These are phyloP conservation scores for Dermolepida albohirtum DNA, from an alignment of 2,888 invertebrate genomes.

Conservation along the genomic window DNA sequence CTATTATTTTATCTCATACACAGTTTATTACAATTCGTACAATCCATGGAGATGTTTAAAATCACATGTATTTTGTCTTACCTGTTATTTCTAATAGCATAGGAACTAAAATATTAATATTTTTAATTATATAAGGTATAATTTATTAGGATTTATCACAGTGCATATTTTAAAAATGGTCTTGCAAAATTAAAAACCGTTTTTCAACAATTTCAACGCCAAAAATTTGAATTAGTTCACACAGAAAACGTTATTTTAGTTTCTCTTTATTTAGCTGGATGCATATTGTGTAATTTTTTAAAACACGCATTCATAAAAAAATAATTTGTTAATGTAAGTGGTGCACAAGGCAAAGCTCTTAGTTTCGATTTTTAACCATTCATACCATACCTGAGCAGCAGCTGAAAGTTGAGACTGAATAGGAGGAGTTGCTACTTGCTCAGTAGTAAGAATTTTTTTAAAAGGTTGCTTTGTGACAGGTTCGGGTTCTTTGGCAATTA, in stretches of 20 bases:
- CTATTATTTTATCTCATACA: too few species aligned
- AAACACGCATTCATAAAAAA: too few species aligned
- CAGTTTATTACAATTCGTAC: too few species aligned
- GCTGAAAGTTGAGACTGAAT: constrained; percentile 29
- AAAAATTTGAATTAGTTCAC: constrained; percentile 26
- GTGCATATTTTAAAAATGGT: not conserved
- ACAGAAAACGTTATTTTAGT: constrained; percentile 14
- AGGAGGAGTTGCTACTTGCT: constrained; percentile 22
- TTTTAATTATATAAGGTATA: too few species aligned
- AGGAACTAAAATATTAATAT: too few species aligned
- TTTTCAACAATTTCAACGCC: constrained; percentile 38
- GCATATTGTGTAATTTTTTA: too few species aligned
- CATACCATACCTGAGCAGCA: constrained; percentile 40
- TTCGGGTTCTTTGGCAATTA: not conserved
- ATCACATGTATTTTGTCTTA: too few species aligned
- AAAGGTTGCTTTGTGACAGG: constrained; percentile 11
- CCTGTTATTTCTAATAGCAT: too few species aligned
- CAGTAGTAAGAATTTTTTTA: constrained; percentile 12
- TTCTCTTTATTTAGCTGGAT: too few species aligned
- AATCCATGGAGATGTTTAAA: too few species aligned
- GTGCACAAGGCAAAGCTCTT: constrained; percentile 1
- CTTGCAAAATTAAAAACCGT: constrained; percentile 12
- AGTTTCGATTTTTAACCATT: constrained; percentile 8
- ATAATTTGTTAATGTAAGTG: not conserved
- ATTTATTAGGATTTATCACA: not conserved